Base-by-base conservation (phyloP, 2,113 vertebrate species). In the Actenoides hombroni region DNA sequence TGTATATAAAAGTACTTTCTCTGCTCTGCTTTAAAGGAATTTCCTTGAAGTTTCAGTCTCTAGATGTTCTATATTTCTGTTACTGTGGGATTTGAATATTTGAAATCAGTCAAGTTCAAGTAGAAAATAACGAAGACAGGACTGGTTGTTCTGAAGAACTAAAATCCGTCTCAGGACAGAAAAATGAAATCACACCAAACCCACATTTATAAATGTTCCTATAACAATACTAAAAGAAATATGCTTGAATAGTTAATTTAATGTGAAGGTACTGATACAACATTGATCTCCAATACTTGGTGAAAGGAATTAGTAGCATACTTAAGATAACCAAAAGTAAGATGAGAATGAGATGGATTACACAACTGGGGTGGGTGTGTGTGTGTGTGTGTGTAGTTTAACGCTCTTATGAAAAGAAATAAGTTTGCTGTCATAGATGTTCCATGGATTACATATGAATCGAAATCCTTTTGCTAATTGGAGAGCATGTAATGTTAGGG, bases 401-500 rank as follows among this genome's bases (percentile, higher is more conserved):
- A 83, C 83, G 40, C 11, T 16, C 21, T 60, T 76, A 24, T 3
- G 28, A 54, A 88, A 75, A 67, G 3, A 71, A 40, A 1, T 14
- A 16, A 25, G 15, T 73, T 86, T 26, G 2, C 44, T 74, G 39
- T 17, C 1, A 2, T 1, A 25, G 42, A 23, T 68, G 28, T 42
- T 51, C 25, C 42, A 21, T 28, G 21, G 64, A 90, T 73, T 65
- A 40, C 5, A 6, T 21, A 3, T 2, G 25, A 48, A 46, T 23
- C 33, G 23, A 56, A 93, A 71, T 29, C 7, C 19, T 85, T 48
- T 31, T 65, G 25, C 40, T 92, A 21, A 31, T 82, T 75, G 59
- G 56, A 25, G n/a, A 7, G 21, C 0, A 0, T 40, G 25, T 54
- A 63, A 25, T 9, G 5, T 51, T 65, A 67, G n/a, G 25, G 13